phyloP scores from a whole-genome alignment of 2,888 invertebrate species.

The Oscheius sp. region DNA sequence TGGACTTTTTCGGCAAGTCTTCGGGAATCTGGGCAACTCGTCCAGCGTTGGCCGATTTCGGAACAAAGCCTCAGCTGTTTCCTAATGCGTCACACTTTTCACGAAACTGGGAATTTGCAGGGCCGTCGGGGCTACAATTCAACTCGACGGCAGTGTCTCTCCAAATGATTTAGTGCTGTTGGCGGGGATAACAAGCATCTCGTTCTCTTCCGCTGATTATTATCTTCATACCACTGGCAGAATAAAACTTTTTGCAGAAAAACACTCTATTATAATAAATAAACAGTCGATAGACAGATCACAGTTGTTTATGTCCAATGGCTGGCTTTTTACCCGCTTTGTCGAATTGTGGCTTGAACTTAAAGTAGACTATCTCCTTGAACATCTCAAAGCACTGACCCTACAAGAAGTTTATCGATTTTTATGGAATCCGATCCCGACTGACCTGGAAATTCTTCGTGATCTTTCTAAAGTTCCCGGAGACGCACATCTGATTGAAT shows the following conservation, averaged over 20 bases:
- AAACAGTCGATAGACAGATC: not conserved
- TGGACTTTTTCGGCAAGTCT: slow-evolving; percentile 3
- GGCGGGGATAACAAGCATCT: not conserved
- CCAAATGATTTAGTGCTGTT: not conserved
- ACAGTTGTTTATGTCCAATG: slow-evolving; percentile 41
- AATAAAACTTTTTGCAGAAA: too few species aligned
- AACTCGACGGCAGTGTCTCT: too few species aligned
- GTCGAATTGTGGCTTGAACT: slow-evolving; percentile 57
- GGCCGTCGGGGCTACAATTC: not conserved
- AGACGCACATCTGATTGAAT: slow-evolving; percentile 65
- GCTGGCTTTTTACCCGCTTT: slow-evolving; percentile 46
- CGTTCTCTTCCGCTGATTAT: not conserved
- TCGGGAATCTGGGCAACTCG: slow-evolving; percentile 27
- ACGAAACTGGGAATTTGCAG: slow-evolving; percentile 5
- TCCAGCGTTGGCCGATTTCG: slow-evolving; percentile 23
- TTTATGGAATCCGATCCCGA: not conserved
- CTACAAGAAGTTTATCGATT: slow-evolving; percentile 26
- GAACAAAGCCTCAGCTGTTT: slow-evolving; percentile 29
- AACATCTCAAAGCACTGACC: slow-evolving; percentile 68
- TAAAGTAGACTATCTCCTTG: slow-evolving; percentile 58
- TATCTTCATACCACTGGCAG: too few species aligned
- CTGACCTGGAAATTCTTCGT: slow-evolving; percentile 3
- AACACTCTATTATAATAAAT: too few species aligned
- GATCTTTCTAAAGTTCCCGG: slow-evolving; percentile 56
- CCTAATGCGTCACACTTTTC: slow-evolving; percentile 23